These are phyloP conservation scores for Melitaea cinxia DNA, from an alignment of 1,140 invertebrate species.

Conservation along the genomic window DNA sequence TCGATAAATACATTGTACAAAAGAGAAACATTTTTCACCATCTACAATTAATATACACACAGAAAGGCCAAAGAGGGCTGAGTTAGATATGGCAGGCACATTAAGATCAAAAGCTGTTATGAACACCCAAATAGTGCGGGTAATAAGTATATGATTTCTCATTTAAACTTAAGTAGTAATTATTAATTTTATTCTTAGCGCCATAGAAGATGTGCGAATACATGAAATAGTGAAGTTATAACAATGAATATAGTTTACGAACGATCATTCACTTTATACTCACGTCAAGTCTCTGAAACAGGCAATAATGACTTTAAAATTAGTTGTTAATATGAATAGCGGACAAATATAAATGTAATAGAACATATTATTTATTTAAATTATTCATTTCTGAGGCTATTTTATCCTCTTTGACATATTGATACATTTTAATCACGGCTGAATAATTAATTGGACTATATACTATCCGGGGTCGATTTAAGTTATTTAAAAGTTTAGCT, in stretches of 20 bases:
- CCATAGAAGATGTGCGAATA: constrained; percentile 34
- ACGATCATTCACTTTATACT: constrained; percentile 75
- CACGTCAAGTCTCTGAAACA: constrained; percentile 81
- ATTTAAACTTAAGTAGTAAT: too few species aligned
- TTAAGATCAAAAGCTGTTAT: constrained; percentile 62
- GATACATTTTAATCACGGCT: too few species aligned
- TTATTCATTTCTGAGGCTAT: too few species aligned
- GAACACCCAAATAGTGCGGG: constrained; percentile 66
- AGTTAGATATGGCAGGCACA: not conserved
- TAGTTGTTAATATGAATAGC: constrained; percentile 49
- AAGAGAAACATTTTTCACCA: constrained; percentile 16
- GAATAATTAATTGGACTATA: too few species aligned
- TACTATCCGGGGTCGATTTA: too few species aligned
- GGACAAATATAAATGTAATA: not conserved
- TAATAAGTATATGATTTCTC: too few species aligned
- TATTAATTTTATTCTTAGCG: constrained; percentile 24
- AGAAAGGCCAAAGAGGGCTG: constrained; percentile 23
- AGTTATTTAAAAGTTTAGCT: too few species aligned
- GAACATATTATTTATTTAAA: too few species aligned
- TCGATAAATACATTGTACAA: too few species aligned
- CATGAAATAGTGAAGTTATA: constrained; percentile 39
- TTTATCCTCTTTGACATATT: too few species aligned
- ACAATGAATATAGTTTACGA: constrained; percentile 56
- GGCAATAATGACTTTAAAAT: constrained; percentile 68
- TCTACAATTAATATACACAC: constrained; percentile 12